Evolutionary conservation across 2,888 invertebrate species (phyloP), one percentile per base, ranked within the genome.

Genomic region (Colostygia pectinataria): DNA sequence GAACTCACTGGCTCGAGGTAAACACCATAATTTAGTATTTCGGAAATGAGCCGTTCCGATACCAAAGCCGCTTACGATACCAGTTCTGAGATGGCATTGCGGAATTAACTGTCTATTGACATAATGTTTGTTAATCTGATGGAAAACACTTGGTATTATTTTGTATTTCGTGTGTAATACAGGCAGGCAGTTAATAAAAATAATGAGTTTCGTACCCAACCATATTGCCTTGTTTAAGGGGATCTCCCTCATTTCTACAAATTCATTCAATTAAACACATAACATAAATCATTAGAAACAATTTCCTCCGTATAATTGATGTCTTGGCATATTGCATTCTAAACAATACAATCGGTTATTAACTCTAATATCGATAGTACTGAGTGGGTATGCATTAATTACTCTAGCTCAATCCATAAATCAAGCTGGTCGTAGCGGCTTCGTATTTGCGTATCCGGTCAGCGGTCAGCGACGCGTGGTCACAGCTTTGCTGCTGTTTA

Each of bases 401-500:
- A 55, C 43, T 53, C 50, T 32, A 41, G 45, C 39, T 41, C 40
- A 37, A 46, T 46, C 43, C 38, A 55, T 58, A 48, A 53, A 53
- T 58, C 57, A 53, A 43, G 51, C 29, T 23, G 44, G 31, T 18
- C 32, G 15, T 10, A 10, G 10, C 9, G 18, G 2, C 43, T 24
- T 38, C 45, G 47, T 56, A 53, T 56, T 51, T 56, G 49, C 42
- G 34, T 45, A 43, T 32, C 49, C 29, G 25, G 33, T 24, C 34
- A 25, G 24, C 23, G 25, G 14, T 13, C 18, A 23, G 9, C 13
- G 9, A 29, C 18, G 37, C 45, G 45, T 31, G 34, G 31, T 27
- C 33, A 13, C 28, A 37, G 32, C 40, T 43, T 36, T 40, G 33
- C 36, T 31, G 61, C 63, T 72, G 71, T 76, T 66, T 68, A 68